Evolutionary conservation across 2,888 invertebrate genomes (phyloP).

Genomic region (Vesta saturnalis): DNA sequence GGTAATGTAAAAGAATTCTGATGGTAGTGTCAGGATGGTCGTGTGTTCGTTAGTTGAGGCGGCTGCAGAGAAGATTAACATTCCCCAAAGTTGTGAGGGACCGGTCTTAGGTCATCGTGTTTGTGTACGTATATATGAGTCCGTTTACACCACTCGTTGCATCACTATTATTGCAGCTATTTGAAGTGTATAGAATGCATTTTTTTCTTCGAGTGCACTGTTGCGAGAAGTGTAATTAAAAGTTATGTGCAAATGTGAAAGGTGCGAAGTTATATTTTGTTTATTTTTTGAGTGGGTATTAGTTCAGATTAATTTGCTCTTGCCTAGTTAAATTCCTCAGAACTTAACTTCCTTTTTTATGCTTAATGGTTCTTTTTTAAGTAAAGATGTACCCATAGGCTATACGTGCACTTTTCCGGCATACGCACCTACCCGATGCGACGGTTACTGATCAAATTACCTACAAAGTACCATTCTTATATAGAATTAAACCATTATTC

Average conservation of each 20-base stretch:
- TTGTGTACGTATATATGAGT: constrained; percentile 24
- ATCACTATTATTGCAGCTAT: constrained; percentile 10
- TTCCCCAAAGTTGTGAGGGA: constrained; percentile 47
- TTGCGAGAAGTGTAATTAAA: background rate
- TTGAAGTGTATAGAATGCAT: background rate
- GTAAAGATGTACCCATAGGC: no score
- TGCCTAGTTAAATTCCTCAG: no score
- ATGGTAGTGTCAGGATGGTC: constrained; percentile 48
- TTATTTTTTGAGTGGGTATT: background rate
- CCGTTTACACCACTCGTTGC: constrained; percentile 11
- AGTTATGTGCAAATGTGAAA: constrained; percentile 5
- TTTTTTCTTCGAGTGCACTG: background rate
- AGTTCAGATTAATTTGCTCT: no score
- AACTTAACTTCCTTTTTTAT: no score
- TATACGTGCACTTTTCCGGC: no score
- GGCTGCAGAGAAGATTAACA: constrained; percentile 50
- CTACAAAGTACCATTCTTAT: no score
- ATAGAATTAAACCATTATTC: no score
- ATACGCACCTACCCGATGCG: no score
- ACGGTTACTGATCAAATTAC: no score
- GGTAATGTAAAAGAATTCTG: constrained; percentile 48
- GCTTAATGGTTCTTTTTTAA: no score
- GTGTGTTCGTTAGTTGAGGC: constrained; percentile 44
- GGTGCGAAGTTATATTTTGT: background rate
- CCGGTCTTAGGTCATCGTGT: constrained; percentile 44